phyloP scores from a whole-genome alignment of 2,888 invertebrate genomes.

The Hesperia comma region DNA sequence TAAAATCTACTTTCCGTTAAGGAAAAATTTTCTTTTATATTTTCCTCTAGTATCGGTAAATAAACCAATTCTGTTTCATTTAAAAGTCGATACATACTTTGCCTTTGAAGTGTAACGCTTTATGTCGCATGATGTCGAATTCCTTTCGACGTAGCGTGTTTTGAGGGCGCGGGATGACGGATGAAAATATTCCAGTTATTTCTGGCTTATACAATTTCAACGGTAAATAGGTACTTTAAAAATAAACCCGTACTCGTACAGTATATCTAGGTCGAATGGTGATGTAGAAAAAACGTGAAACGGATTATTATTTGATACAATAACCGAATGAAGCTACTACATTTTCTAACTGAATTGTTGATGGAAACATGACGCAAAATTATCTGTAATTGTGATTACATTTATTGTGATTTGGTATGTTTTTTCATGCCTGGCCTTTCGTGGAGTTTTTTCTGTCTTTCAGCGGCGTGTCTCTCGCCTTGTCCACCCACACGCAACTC shows the following conservation, averaged over 20 bases:
- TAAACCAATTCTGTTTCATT: background rate
- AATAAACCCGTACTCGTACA: slow-evolving; percentile 23
- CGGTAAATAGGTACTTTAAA: slow-evolving; percentile 9
- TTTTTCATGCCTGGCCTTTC: background rate
- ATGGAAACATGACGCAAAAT: background rate
- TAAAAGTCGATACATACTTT: background rate
- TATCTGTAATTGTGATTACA: background rate
- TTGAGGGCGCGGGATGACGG: slow-evolving; percentile 47
- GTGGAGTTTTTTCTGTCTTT: slow-evolving; percentile 11
- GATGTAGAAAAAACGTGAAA: slow-evolving; percentile 2
- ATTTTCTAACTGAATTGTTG: background rate
- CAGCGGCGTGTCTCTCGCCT: slow-evolving; percentile 44
- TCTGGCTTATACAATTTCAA: slow-evolving; percentile 39
- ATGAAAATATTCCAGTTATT: slow-evolving; percentile 48
- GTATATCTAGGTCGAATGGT: slow-evolving; percentile 17
- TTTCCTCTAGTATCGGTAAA: background rate
- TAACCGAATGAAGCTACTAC: too few relatives aligned
- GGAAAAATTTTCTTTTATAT: background rate
- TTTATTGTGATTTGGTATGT: background rate
- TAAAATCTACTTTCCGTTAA: background rate
- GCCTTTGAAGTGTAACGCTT: slow-evolving; percentile 17
- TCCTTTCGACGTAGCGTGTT: slow-evolving; percentile 40
- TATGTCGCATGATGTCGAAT: slow-evolving; percentile 34
- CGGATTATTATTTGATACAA: background rate
- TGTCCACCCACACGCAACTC: slow-evolving; percentile 61